Conservation (phyloP, 2,888 invertebrate genomes). For the Buathra laborator region DNA sequence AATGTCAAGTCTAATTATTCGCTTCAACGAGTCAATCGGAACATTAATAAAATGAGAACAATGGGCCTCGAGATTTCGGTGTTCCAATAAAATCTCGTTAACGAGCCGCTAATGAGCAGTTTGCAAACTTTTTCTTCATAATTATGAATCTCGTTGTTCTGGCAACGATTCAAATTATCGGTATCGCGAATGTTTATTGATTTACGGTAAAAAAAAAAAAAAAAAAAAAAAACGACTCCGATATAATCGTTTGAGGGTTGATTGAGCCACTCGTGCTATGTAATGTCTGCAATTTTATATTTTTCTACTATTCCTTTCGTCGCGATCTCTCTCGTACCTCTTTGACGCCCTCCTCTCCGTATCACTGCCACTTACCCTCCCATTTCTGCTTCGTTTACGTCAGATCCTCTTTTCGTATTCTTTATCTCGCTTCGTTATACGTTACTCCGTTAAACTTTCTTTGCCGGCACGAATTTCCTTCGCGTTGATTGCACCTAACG, state of each 20-base stretch:
- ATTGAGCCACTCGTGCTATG: slow-evolving; percentile 76
- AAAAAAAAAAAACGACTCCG: too few relatives aligned
- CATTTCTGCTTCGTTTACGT: slow-evolving; percentile 25
- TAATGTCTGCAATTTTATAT: slow-evolving; percentile 82
- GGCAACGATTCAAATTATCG: too few relatives aligned
- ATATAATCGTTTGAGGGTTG: slow-evolving; percentile 55
- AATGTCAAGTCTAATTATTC: too few relatives aligned
- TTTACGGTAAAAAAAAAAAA: slow-evolving; percentile 46
- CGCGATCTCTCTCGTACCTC: slow-evolving; percentile 54
- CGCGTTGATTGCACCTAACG: slow-evolving; percentile 51
- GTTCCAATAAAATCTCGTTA: slow-evolving; percentile 2
- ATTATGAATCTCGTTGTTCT: too few relatives aligned
- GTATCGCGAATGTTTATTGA: too few relatives aligned
- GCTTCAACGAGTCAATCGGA: too few relatives aligned
- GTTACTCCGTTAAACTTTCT: slow-evolving; percentile 11
- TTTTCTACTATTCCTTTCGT: slow-evolving; percentile 81
- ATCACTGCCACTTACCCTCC: slow-evolving; percentile 37
- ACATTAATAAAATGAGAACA: too few relatives aligned
- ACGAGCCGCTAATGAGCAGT: neutral
- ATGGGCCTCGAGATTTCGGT: too few relatives aligned
- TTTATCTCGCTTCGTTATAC: neutral
- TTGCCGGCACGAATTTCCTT: neutral
- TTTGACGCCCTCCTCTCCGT: slow-evolving; percentile 16
- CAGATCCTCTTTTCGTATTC: neutral
- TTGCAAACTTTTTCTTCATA: neutral